Evolutionary conservation across 2,888 invertebrate genomes (phyloP), one percentile per base, ranked within the genome.

Genomic region (Incurvaria masculella): DNA sequence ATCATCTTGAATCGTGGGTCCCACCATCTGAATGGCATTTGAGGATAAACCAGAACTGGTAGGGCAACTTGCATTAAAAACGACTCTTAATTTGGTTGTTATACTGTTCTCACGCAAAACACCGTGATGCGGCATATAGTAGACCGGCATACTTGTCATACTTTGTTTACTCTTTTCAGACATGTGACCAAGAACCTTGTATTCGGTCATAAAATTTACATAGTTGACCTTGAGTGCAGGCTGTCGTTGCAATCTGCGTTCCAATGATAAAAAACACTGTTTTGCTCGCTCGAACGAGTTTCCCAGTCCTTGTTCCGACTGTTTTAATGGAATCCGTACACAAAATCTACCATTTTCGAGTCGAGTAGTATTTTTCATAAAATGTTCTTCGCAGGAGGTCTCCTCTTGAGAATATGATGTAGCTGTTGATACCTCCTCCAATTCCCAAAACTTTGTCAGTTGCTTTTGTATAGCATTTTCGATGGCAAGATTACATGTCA

Each of bases 131-230:
- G 51, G 47, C n/a, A 47, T 18, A 20, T 20, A 40, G 20, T 39
- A 40, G 23, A 39, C 45, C 10, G 23, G 5, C 5, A 23, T 10
- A 23, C n/a, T 23, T 23, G 10, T 23, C 23, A 10, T 10, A 53
- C 51, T 2, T 10, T 10, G 10, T 10, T 23, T 23, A 10, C n/a
- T n/a, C n/a, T n/a, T n/a, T 23, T 23, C 23, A 5, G 56, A 49
- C 56, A 57, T 57, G 14, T 59, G 56, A 27, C 52, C 53, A 44
- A 57, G 46, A 4, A 45, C 16, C 4, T 48, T 17, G 44, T 58
- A 60, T 46, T 59, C 58, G 0, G 44, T 33, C 53, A 58, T 55
- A 45, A 59, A 58, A 0, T 56, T 52, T 4, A 45, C 14, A 43
- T 58, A 58, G 44, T 51, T 41, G 42, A 48, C 27, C 38, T 42